Percentiles rank a stretch among this genome's conserved stretches.
These are phyloP conservation scores for Lagorchestes hirsutus DNA, from an alignment of 2,797 vertebrate genomes.

Conservation along the genomic window DNA sequence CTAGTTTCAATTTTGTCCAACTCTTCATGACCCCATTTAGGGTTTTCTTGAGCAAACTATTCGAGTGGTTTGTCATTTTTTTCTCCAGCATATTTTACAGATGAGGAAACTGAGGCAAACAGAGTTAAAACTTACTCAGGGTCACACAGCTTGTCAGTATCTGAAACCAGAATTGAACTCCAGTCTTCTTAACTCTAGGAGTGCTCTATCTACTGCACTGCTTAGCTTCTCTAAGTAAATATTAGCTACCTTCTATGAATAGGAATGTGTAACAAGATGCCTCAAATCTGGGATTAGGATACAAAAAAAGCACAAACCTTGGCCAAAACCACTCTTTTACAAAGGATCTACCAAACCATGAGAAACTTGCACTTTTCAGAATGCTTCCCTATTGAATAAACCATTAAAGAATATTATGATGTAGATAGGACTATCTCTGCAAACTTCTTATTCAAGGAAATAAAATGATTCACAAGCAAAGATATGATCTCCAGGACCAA, in stretches of 20 bases:
- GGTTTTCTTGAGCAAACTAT: neutral
- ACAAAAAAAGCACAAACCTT: neutral
- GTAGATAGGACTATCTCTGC: neutral
- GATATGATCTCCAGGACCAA: neutral
- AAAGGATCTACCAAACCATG: neutral
- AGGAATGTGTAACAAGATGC: neutral
- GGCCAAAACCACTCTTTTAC: neutral
- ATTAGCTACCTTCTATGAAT: neutral
- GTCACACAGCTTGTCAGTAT: too few species aligned
- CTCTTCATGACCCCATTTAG: neutral
- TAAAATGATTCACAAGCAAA: neutral
- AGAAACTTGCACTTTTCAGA: neutral
- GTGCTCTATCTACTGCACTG: neutral
- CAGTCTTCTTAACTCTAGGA: neutral
- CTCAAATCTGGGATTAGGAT: neutral
- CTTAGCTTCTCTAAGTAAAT: neutral
- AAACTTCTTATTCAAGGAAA: conserved; percentile 4
- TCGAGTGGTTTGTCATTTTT: neutral
- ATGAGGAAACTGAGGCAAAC: neutral
- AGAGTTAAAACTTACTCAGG: neutral
- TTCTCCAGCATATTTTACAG: neutral
- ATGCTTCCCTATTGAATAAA: neutral
- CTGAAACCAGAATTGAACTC: neutral
- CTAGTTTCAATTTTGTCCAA: neutral
- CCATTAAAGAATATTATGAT: neutral